Evolutionary conservation across 2,797 vertebrate species (phyloP).

Genomic region (Harpagifer antarcticus): DNA sequence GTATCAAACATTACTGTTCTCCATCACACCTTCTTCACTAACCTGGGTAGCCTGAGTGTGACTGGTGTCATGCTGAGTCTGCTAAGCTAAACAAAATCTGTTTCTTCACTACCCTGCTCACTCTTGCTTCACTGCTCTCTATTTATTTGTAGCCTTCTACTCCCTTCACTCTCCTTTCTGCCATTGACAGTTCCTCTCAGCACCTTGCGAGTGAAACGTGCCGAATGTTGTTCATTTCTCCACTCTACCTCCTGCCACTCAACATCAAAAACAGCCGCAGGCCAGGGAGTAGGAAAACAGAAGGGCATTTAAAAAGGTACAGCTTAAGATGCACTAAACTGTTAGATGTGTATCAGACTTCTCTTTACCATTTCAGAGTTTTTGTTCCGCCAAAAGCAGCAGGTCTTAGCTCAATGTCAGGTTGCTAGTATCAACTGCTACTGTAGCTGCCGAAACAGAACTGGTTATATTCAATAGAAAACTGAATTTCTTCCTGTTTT

Average conservation of each 20-base stretch:
- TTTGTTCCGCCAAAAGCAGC: conserved; percentile 11
- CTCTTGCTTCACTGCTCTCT: conserved; percentile 8
- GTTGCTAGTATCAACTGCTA: conserved; percentile 9
- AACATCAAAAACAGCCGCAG: conserved; percentile 43
- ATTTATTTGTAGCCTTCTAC: conserved; percentile 33
- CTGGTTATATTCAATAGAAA: too few species aligned
- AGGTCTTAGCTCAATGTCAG: neutral
- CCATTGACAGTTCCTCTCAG: conserved; percentile 54
- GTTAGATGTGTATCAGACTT: neutral
- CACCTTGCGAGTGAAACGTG: conserved; percentile 42
- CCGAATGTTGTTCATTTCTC: conserved; percentile 9
- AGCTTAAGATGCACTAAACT: neutral
- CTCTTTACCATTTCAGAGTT: neutral
- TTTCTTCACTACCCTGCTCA: conserved; percentile 16
- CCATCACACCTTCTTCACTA: conserved; percentile 1
- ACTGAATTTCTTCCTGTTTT: neutral
- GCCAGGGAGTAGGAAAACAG: conserved; percentile 27
- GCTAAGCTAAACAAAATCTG: conserved; percentile 12
- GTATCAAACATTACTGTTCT: conserved; percentile 1
- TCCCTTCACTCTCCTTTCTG: neutral
- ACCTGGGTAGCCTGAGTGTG: conserved; percentile 36
- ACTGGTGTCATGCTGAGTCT: conserved; percentile 27
- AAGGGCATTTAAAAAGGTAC: neutral
- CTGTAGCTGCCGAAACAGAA: too few species aligned
- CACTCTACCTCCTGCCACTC: conserved; percentile 15